A percentile compares a stretch with the other conserved stretches of the same genome.
These are phyloP conservation scores for Hirtodrosophila cameraria DNA, from an alignment of 2,888 invertebrate species.

Conservation along the genomic window DNA sequence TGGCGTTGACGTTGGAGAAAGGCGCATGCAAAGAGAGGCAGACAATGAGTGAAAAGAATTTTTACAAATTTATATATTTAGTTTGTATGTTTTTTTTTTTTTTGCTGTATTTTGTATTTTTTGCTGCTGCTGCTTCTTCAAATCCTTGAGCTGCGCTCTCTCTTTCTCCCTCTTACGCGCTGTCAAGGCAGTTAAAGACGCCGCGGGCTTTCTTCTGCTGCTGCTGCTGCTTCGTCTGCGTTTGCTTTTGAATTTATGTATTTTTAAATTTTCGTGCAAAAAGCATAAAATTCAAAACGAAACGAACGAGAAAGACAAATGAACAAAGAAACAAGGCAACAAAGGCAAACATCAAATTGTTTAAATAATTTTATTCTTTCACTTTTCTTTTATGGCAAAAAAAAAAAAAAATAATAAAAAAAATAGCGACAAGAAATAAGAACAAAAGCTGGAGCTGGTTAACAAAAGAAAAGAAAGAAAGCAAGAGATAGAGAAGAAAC, in stretches of 20 bases:
- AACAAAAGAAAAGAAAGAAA: constrained; percentile 34
- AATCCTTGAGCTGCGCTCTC: constrained; percentile 40
- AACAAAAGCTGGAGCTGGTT: constrained; percentile 70
- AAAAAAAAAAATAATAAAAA: constrained; percentile 28
- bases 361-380: constrained; percentile 44
- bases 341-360: constrained; percentile 25
- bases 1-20: constrained; percentile 17
- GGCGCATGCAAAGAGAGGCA: constrained; percentile 8
- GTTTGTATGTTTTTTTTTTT: constrained; percentile 47
- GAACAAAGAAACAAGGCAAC: constrained; percentile 30
- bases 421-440: constrained; percentile 61
- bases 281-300: constrained; percentile 57
- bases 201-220: constrained; percentile 37
- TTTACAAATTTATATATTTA: constrained; percentile 43
- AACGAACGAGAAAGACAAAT: constrained; percentile 38
- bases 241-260: constrained; percentile 60
- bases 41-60: constrained; percentile 30
- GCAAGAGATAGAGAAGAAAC: constrained; percentile 53
- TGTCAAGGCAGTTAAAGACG: constrained; percentile 38
- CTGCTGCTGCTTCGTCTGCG: constrained; percentile 31
- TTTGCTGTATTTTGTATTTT: constrained; percentile 15
- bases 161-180: constrained; percentile 9
- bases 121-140: constrained; percentile 17
- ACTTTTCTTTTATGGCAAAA: constrained; percentile 38
- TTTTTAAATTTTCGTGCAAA: constrained; percentile 64